phyloP scores from a whole-genome alignment of 2,113 vertebrate species.

The Dasyurus viverrinus region DNA sequence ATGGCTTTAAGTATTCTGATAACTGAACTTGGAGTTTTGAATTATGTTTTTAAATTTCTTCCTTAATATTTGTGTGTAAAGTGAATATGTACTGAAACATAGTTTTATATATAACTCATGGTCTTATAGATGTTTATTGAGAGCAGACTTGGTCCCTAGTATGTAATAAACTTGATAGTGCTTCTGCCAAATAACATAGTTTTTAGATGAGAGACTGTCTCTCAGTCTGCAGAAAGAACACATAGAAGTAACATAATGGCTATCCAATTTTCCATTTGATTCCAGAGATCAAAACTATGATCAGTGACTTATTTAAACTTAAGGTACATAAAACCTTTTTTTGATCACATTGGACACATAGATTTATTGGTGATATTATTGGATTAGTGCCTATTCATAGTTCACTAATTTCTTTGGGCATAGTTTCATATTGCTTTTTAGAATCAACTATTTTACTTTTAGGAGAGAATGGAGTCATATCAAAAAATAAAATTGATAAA shows the following conservation, averaged over 20 bases:
- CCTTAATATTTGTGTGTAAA: conserved; percentile 35
- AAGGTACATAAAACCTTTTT: not conserved
- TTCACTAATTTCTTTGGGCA: not conserved
- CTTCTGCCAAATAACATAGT: not conserved
- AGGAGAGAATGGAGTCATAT: not conserved
- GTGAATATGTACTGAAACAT: conserved; percentile 12
- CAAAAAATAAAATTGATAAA: not conserved
- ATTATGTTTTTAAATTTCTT: conserved; percentile 25
- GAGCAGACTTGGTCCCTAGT: not conserved
- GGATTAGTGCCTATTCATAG: not conserved
- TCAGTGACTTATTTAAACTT: not conserved
- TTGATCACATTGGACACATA: no score
- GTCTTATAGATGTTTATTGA: conserved; percentile 31
- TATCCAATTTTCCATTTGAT: not conserved
- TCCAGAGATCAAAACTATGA: not conserved
- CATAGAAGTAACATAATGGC: not conserved
- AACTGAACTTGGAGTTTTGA: conserved; percentile 31
- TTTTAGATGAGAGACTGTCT: not conserved
- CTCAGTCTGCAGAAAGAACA: not conserved
- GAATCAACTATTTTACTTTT: not conserved
- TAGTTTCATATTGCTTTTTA: not conserved
- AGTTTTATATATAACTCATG: not conserved
- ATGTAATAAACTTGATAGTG: not conserved
- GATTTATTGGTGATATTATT: no score
- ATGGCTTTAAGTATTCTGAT: conserved; percentile 28